These are phyloP conservation scores for Tonatia bakeri DNA, from an alignment of 2,113 vertebrate genomes.

Conservation along the genomic window DNA sequence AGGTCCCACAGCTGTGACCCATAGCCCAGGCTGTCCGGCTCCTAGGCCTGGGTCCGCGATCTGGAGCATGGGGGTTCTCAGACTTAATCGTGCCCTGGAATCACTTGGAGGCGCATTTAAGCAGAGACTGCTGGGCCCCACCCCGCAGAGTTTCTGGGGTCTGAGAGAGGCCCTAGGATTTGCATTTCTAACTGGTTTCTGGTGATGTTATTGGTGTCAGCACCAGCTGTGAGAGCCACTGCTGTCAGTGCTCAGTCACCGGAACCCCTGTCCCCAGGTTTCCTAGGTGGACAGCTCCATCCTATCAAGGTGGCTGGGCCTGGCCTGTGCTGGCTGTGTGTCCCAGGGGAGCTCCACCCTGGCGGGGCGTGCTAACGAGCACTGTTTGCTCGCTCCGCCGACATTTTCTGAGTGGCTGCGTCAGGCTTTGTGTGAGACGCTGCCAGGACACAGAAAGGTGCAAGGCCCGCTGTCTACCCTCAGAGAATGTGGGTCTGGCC, in stretches of 20 bases:
- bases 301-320: not conserved
- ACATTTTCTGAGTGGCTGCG: not conserved
- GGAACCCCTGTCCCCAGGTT: not conserved
- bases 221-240: not conserved
- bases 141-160: not conserved
- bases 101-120: not conserved
- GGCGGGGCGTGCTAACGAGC: accelerated
- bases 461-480: not conserved
- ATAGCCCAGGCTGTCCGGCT: not conserved
- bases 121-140: not conserved
- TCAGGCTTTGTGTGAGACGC: not conserved
- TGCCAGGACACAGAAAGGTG: not conserved
- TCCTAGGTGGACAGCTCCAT: not conserved
- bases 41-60: not conserved
- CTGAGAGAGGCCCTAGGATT: not conserved
- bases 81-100: too few species aligned
- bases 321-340: accelerated
- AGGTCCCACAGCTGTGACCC: not conserved
- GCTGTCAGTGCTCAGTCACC: not conserved
- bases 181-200: not conserved
- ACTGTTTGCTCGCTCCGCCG: accelerated
- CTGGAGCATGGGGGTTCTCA: not conserved
- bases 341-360: not conserved
- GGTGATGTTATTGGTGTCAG: not conserved
- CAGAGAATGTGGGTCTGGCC: not conserved